Evolutionary conservation across 2,888 invertebrate genomes (phyloP), one percentile per base, ranked within the genome.

Genomic region (Hypena proboscidalis): DNA sequence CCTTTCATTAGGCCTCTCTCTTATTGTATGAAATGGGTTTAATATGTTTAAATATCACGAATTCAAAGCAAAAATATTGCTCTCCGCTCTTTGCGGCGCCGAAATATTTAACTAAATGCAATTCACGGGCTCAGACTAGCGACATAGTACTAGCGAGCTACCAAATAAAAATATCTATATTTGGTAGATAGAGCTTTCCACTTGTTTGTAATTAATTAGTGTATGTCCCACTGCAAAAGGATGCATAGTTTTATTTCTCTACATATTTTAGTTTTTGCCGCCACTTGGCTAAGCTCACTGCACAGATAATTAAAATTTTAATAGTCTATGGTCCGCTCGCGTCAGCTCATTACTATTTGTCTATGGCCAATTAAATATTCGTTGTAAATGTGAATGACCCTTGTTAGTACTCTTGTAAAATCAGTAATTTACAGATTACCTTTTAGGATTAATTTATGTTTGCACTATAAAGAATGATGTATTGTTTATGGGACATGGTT

Each of bases 391-490:
- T 64, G 58, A 67, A 67, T 39, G 62, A 67, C 61, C 68, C 38
- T 45, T 33, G 39, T 36, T 42, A 46, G 41, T 49, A 32, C 25
- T n/a, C n/a, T 36, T 36, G 54, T 55, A 44, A 58, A 58, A 58
- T 58, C 55, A 43, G 61, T 58, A 55, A 62, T 58, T 61, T 64
- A 69, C 60, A 58, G 66, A 66, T 65, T 67, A 51, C 79, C 79
- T 68, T 80, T 79, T 65, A 54, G 71, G 59, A 38, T 52, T 66
- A 73, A 75, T 75, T 74, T 78, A 77, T 74, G 62, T 44, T 39
- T 52, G 47, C 53, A 65, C 63, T 70, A 59, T 68, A 74, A 78
- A 79, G 74, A 72, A 70, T 62, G 33, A 70, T 62, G 67, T 70
- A 66, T 67, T 75, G 70, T 72, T 70, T 61, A 52, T 48, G 40